A percentile compares a stretch with the other conserved stretches of the same genome.
Conservation (phyloP, 2,797 vertebrate species). For the Hyperoplus immaculatus region DNA sequence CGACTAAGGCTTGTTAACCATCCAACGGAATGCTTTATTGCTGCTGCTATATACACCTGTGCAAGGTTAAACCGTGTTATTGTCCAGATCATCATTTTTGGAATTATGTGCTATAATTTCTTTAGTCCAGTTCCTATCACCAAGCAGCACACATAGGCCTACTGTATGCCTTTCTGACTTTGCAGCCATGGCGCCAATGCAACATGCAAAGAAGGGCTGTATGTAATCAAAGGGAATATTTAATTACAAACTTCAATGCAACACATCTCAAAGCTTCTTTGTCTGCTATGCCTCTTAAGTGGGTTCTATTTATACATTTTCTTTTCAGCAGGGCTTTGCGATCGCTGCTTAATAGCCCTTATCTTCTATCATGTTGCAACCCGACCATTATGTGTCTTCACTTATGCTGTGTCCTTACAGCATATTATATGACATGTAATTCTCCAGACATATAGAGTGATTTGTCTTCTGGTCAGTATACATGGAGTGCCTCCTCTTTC, state of each 20-base stretch:
- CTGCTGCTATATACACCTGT: slow-evolving; percentile 48
- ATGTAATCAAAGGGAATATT: slow-evolving; percentile 76
- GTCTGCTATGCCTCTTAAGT: slow-evolving; percentile 45
- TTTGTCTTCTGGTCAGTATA: neutral
- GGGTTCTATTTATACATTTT: slow-evolving; percentile 48
- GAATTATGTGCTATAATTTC: slow-evolving; percentile 29
- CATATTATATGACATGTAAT: neutral
- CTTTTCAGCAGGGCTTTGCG: slow-evolving; percentile 44
- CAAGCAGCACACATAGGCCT: slow-evolving; percentile 7
- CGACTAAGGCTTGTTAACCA: slow-evolving; percentile 58
- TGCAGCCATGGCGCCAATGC: slow-evolving; percentile 32
- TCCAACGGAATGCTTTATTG: slow-evolving; percentile 56
- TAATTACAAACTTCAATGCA: slow-evolving; percentile 69
- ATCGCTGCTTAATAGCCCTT: slow-evolving; percentile 32
- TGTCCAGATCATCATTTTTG: slow-evolving; percentile 47
- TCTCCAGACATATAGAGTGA: neutral
- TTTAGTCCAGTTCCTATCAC: slow-evolving; percentile 11
- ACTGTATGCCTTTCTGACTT: slow-evolving; percentile 32
- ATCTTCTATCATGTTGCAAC: slow-evolving; percentile 57
- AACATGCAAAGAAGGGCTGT: slow-evolving; percentile 33
- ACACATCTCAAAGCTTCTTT: slow-evolving; percentile 60
- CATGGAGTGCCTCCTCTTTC: neutral
- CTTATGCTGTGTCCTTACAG: neutral
- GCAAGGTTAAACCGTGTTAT: slow-evolving; percentile 40
- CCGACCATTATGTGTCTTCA: slow-evolving; percentile 31